Evolutionary conservation across 2,888 invertebrate genomes (phyloP).

Genomic region (Pseudeuparius sepicola): DNA sequence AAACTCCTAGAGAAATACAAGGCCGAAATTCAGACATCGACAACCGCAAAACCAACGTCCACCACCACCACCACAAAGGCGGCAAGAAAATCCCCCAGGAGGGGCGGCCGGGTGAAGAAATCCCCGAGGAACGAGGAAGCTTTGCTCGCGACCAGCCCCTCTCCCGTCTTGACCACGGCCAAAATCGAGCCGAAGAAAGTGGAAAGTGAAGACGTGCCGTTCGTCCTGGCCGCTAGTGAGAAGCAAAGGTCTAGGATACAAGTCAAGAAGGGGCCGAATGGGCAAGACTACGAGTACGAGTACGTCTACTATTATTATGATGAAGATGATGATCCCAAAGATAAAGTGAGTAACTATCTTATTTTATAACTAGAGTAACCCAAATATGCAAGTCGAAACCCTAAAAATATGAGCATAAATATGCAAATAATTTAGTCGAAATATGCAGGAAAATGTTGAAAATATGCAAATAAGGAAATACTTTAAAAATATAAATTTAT

Average conservation of each 20-base stretch:
- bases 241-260: constrained; percentile 63
- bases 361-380: too few relatives aligned
- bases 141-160: constrained; percentile 44
- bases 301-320: constrained; percentile 87
- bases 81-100: constrained; percentile 13
- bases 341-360: too few relatives aligned
- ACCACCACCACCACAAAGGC: constrained; percentile 20
- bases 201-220: constrained; percentile 28
- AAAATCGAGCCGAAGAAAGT: constrained; percentile 28
- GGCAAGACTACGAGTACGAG: constrained; percentile 85
- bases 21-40: constrained; percentile 30
- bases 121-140: too few relatives aligned
- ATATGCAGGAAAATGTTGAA: too few relatives aligned
- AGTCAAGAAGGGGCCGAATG: constrained; percentile 81
- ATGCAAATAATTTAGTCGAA: too few relatives aligned
- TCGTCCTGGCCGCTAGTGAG: constrained; percentile 52
- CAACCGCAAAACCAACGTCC: constrained; percentile 32
- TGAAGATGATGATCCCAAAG: constrained; percentile 52
- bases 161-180: constrained; percentile 46
- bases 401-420: too few relatives aligned
- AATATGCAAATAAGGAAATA: too few relatives aligned
- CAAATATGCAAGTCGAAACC: too few relatives aligned
- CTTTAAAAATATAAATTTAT: too few relatives aligned
- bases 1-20: constrained; percentile 35
- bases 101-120: constrained; percentile 14